Evolutionary conservation across 2,888 invertebrate species (phyloP), one percentile per base, ranked within the genome.

Genomic region (Hedychridium roseum): DNA sequence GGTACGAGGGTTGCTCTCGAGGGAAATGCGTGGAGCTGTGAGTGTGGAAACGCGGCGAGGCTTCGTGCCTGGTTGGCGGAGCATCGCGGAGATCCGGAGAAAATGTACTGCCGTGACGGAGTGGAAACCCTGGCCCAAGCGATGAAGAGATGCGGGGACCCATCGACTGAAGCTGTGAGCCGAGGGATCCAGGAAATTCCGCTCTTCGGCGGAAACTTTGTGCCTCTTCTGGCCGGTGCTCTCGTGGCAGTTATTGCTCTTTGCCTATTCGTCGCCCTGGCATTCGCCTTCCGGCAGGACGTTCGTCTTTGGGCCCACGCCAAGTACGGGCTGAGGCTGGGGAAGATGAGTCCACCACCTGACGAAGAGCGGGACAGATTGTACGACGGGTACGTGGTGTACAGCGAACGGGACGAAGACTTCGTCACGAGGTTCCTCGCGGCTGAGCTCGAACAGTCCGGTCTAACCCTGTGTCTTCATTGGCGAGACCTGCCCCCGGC

Each of bases 341-440:
- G 80, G 27, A 77, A 78, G 41, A 66, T 73, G 32, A 55, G 74
- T 1, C 36, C 62, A 0, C 67, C 72, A 42, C 59, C 79, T 75
- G 59, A 85, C 80, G 79, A 83, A 80, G 66, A 82, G 80, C 47
- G 80, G 79, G 80, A 85, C 80, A 80, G 86, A 74, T 79, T 86
- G 68, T 85, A 90, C 83, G 86, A 94, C 78, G 92, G 92, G 49
- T 94, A 94, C 81, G 86, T 94, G 74, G 88, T 92, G 54, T 94
- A 94, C 82, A 90, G 90, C 78, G 86, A 87, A 63, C 85, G 89
- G 64, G 92, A 93, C 71, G 84, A 90, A 83, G 79, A 88, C 82
- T 83, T 88, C 83, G 82, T 88, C 78, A 77, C 86, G 80, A 79
- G 88, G 82, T 79, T 88, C 82, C 70, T 91, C 81, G 81, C 88